Evolutionary conservation across 2,888 invertebrate species (phyloP).

Genomic region (Silvanus unidentatus): DNA sequence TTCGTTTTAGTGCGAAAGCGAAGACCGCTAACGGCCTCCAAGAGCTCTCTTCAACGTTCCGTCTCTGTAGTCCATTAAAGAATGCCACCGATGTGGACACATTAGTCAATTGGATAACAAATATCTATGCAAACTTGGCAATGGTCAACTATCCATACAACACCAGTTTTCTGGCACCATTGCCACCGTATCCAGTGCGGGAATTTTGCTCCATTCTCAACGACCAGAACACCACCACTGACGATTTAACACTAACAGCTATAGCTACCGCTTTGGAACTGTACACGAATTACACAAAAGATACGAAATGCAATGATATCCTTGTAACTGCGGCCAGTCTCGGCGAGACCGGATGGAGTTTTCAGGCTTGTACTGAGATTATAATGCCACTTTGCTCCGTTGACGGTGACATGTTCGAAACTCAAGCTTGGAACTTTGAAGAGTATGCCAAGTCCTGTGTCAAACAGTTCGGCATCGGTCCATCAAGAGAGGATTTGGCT

Average conservation of each 20-base stretch:
- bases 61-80: conserved; percentile 67
- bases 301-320: conserved; percentile 62
- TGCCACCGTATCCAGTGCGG: conserved; percentile 81
- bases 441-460: conserved; percentile 62
- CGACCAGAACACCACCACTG: conserved; percentile 16
- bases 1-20: conserved; percentile 46
- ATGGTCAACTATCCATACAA: conserved; percentile 96
- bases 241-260: conserved; percentile 51
- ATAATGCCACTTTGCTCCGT: conserved; percentile 86
- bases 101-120: conserved; percentile 65
- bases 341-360: conserved; percentile 71
- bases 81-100: conserved; percentile 50
- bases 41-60: conserved; percentile 66
- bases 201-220: conserved; percentile 54
- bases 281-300: conserved; percentile 78
- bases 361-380: conserved; percentile 94
- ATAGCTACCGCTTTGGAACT: conserved; percentile 65
- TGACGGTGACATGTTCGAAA: conserved; percentile 77
- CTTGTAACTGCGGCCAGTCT: conserved; percentile 53
- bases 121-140: conserved; percentile 73
- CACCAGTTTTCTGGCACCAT: conserved; percentile 70
- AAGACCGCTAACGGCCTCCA: conserved; percentile 59
- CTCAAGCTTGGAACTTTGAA: conserved; percentile 65
- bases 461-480: conserved; percentile 56
- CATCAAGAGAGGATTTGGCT: conserved; percentile 57